Evolutionary conservation across 2,797 vertebrate species (phyloP), one percentile per base, ranked within the genome.

Genomic region (Onychomys leucogaster): DNA sequence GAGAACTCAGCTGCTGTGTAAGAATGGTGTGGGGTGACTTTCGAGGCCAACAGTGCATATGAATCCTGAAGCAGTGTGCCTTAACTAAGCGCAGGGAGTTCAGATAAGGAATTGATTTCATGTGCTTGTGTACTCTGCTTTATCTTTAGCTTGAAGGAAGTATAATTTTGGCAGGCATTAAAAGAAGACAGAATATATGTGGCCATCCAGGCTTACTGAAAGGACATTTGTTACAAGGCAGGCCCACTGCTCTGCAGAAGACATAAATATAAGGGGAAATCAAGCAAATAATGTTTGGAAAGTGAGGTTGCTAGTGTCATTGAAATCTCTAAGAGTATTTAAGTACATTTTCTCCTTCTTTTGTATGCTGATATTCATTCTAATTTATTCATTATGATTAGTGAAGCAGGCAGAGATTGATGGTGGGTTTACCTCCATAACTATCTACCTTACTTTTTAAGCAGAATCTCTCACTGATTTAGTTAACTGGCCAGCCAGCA

Each of bases 91-190:
- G 52, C 67, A 32, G 41, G 37, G n/a, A 65, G 61, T 69, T 59
- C 77, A 81, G 93, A 91, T 83, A 84, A 89, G 69, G 13, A 41
- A 82, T 16, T 19, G 73, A 90, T 91, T 94, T n/a, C 29, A 6
- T 67, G 55, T 43, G 41, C 75, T 41, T 73, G 77, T 86, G 86
- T 77, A 78, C 73, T 86, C 88, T 61, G 73, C 3, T 37, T 95
- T 71, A 84, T 90, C 85, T 91, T 92, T 71, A 9, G 17, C 84
- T 95, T 95, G 49, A 95, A 94, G 71, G 71, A 88, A 92, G 71
- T 69, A 85, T 73, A 61, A 88, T 75, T 87, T 85, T 75, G 67
- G 86, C 52, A 37, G 57, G 41, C 46, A 41, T 32, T 75, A 23
- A 91, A 91, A 92, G 59, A 43, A 77, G 55, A 63, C n/a, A 86